Evolutionary conservation across 2,888 invertebrate genomes (phyloP).

Genomic region (Euclidia mi): DNA sequence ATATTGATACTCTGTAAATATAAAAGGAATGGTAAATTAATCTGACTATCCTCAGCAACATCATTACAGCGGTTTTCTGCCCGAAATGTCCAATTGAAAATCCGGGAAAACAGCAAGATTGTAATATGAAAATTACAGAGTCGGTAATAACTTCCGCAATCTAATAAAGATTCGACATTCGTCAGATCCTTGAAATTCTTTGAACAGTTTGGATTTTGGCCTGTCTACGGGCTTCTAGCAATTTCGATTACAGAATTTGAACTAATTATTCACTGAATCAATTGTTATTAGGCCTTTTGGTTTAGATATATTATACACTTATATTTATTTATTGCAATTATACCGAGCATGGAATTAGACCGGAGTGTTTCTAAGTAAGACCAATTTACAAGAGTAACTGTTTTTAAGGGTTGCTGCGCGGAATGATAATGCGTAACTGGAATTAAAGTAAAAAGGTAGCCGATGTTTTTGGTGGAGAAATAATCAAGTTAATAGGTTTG

Average conservation of each 20-base stretch:
- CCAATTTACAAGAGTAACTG: slow-evolving; percentile 8
- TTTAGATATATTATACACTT: too few relatives aligned
- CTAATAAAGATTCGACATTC: slow-evolving; percentile 11
- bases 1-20: background rate
- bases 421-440: slow-evolving; percentile 12
- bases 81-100: slow-evolving; percentile 14
- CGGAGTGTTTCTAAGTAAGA: slow-evolving; percentile 15
- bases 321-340: too few relatives aligned
- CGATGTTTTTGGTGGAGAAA: background rate
- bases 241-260: slow-evolving; percentile 21
- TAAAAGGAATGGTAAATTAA: slow-evolving; percentile 1
- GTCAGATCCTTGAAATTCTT: slow-evolving; percentile 2
- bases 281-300: too few relatives aligned
- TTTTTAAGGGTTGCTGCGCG: background rate
- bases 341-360: slow-evolving; percentile 16
- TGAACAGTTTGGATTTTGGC: background rate
- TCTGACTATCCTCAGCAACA: background rate
- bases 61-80: slow-evolving; percentile 7
- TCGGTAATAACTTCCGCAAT: slow-evolving; percentile 9
- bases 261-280: background rate
- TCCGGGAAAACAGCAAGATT: slow-evolving; percentile 1
- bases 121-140: slow-evolving; percentile 13
- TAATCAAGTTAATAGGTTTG: slow-evolving; percentile 1
- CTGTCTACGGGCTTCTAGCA: background rate
- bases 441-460: slow-evolving; percentile 25